These are phyloP conservation scores for Galaxea fascicularis DNA, from an alignment of 92 coral and sea anemone genomes.

Conservation along the genomic window DNA sequence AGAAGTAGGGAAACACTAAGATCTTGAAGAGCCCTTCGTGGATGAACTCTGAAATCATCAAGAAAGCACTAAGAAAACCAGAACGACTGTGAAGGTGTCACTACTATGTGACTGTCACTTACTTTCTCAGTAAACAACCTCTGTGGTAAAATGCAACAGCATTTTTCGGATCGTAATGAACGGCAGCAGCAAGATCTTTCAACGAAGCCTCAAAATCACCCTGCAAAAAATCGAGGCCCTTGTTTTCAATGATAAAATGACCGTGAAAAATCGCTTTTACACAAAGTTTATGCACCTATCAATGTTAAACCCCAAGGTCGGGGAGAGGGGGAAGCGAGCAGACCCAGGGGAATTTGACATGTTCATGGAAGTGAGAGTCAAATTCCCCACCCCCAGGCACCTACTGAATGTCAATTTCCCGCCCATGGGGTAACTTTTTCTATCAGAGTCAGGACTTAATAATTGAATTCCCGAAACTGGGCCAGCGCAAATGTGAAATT, in stretches of 20 bases:
- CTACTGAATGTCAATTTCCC: no score
- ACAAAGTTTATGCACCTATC: no score
- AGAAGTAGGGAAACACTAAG: conserved; percentile 93
- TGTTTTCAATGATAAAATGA: no score
- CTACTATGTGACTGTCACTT: conserved; percentile 25
- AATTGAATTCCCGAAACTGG: no score
- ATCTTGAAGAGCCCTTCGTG: conserved; percentile 94
- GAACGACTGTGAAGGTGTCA: neutral
- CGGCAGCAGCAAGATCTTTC: conserved; percentile 90
- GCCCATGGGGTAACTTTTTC: no score
- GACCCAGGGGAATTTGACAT: no score
- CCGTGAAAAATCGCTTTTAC: neutral
- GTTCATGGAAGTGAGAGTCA: no score
- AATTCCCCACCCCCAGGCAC: no score
- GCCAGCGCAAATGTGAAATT: no score
- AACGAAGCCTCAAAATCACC: conserved; percentile 77
- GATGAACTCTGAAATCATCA: conserved; percentile 70
- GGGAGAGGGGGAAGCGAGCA: no score
- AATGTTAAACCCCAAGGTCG: no score
- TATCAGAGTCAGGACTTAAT: no score
- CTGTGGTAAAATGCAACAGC: conserved; percentile 91
- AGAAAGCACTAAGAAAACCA: neutral
- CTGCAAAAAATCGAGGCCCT: conserved; percentile 39
- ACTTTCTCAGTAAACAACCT: conserved; percentile 95
- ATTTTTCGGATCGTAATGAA: conserved; percentile 88